A percentile compares a stretch with the other conserved stretches of the same genome.
These are phyloP conservation scores for Orchesella cincta DNA, from an alignment of 1,140 invertebrate genomes.

Conservation along the genomic window DNA sequence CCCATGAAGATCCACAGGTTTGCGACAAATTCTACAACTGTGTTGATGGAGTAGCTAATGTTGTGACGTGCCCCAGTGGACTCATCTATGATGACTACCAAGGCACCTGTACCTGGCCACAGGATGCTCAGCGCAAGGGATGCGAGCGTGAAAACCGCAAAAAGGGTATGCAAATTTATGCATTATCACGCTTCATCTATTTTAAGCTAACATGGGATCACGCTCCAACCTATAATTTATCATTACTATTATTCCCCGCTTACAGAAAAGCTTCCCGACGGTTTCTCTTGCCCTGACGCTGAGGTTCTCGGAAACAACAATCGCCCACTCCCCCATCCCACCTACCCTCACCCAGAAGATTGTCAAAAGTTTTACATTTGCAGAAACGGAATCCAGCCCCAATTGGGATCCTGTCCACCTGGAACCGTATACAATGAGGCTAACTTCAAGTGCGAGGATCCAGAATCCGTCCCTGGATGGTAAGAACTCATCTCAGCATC, in stretches of 20 bases:
- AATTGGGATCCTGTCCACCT: constrained; percentile 72
- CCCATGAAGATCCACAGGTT: constrained; percentile 71
- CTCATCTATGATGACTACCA: constrained; percentile 75
- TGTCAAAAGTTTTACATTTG: constrained; percentile 85
- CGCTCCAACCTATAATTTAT: not conserved
- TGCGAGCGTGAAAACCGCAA: constrained; percentile 65
- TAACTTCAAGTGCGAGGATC: constrained; percentile 76
- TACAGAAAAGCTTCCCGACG: constrained; percentile 68
- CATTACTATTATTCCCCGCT: constrained; percentile 39
- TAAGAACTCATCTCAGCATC: constrained; percentile 56
- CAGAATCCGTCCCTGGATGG: constrained; percentile 79
- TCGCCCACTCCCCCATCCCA: constrained; percentile 72
- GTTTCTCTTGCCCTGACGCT: constrained; percentile 74
- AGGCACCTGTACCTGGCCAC: constrained; percentile 74
- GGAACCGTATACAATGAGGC: constrained; percentile 81
- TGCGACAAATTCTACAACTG: constrained; percentile 84
- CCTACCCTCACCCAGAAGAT: constrained; percentile 77
- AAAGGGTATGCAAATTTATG: constrained; percentile 59
- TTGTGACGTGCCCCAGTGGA: constrained; percentile 75
- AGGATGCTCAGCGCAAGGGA: constrained; percentile 60
- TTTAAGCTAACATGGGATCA: not conserved
- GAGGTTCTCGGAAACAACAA: constrained; percentile 70
- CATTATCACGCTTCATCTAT: not conserved
- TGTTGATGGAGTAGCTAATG: constrained; percentile 70
- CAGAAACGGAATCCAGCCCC: constrained; percentile 72